A percentile compares a stretch with the other conserved stretches of the same genome.
phyloP scores from a whole-genome alignment of 2,888 invertebrate genomes.

The Urechis unicinctus region DNA sequence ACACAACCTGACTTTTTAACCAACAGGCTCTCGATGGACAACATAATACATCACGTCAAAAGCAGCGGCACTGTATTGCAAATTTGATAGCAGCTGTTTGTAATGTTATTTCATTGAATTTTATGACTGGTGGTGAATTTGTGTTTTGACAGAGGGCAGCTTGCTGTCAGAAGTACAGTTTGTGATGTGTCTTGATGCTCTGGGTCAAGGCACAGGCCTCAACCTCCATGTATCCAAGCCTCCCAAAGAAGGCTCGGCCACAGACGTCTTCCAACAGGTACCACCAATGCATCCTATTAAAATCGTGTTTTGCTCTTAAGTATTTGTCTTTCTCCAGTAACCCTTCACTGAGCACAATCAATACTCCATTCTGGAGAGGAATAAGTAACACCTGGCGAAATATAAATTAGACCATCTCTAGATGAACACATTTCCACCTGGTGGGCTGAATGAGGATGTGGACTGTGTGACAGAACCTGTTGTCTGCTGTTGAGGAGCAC shows the following conservation, averaged over 20 bases:
- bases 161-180: slow-evolving; percentile 74
- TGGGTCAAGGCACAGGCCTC: slow-evolving; percentile 63
- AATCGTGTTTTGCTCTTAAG: background rate
- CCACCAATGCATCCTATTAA: background rate
- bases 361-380: too few relatives aligned
- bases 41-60: too few relatives aligned
- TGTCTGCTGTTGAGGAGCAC: slow-evolving; percentile 54
- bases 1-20: too few relatives aligned
- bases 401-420: too few relatives aligned
- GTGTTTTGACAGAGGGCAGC: slow-evolving; percentile 31
- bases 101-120: background rate
- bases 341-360: too few relatives aligned
- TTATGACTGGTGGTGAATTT: background rate
- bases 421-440: too few relatives aligned
- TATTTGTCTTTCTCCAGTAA: background rate
- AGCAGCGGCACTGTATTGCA: too few relatives aligned
- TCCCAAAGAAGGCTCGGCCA: slow-evolving; percentile 76
- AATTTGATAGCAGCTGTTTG: background rate
- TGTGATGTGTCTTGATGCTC: slow-evolving; percentile 77
- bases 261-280: slow-evolving; percentile 55
- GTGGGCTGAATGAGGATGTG: too few relatives aligned
- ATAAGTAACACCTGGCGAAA: too few relatives aligned
- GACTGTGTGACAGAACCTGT: slow-evolving; percentile 64
- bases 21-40: too few relatives aligned
- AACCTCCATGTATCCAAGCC: slow-evolving; percentile 94